Evolutionary conservation across 2,113 vertebrate genomes (phyloP).

Genomic region (Rhinolophus ferrumequinum): DNA sequence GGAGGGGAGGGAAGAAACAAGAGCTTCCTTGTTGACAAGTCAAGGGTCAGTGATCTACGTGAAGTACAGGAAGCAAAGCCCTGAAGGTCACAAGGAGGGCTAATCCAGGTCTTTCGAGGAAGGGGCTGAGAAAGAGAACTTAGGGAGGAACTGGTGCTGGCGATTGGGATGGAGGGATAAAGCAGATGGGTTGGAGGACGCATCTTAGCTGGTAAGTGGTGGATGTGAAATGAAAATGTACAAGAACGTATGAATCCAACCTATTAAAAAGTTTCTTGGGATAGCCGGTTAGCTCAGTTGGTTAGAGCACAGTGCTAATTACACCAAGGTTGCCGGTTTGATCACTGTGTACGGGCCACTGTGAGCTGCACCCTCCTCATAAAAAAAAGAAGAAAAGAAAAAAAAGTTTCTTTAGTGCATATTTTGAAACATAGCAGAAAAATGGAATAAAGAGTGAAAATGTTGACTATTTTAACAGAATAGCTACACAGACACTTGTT

Average conservation of each 20-base stretch:
- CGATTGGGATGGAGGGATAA: neutral
- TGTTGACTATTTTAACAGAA: conserved; percentile 57
- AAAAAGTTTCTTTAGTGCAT: neutral
- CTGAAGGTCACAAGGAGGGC: neutral
- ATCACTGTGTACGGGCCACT: too few species aligned
- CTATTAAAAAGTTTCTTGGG: neutral
- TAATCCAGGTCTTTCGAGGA: neutral
- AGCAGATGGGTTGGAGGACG: fast-evolving
- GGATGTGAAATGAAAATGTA: neutral
- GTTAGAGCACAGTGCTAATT: too few species aligned
- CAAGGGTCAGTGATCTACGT: neutral
- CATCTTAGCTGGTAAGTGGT: neutral
- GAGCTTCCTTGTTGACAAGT: neutral
- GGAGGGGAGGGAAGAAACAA: neutral
- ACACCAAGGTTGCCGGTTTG: too few species aligned
- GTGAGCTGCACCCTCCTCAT: too few species aligned
- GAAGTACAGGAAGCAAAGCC: neutral
- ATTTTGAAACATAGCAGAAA: conserved; percentile 18
- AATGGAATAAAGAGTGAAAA: conserved; percentile 36
- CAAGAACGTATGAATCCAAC: neutral
- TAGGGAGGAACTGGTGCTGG: neutral
- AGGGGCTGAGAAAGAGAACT: neutral
- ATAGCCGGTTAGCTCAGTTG: too few species aligned
- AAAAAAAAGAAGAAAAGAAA: too few species aligned
- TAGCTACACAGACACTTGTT: conserved; percentile 65